A percentile compares a stretch with the other conserved stretches of the same genome.
phyloP scores from a whole-genome alignment of 2,888 invertebrate species.

The Drosophila glabriapex region DNA sequence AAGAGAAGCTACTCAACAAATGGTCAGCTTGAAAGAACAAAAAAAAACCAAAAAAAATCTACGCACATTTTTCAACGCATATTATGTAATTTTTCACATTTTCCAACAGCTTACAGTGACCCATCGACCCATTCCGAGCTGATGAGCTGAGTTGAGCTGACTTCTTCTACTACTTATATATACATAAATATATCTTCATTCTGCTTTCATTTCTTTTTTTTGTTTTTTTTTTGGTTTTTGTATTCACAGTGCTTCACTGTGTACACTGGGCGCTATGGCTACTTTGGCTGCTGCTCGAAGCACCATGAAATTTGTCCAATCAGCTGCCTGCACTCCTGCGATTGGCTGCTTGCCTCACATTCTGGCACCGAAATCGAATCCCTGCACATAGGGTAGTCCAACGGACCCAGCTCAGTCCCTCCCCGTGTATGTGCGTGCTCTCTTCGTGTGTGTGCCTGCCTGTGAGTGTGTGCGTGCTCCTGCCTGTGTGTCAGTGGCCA shows the following conservation, averaged over 20 bases:
- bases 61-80: conserved; percentile 79
- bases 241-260: conserved; percentile 9
- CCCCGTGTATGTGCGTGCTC: conserved; percentile 18
- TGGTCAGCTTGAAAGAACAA: conserved; percentile 42
- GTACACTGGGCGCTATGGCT: conserved; percentile 24
- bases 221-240: neutral
- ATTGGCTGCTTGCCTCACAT: conserved; percentile 70
- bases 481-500: conserved; percentile 36
- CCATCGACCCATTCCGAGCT: conserved; percentile 35
- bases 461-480: conserved; percentile 6
- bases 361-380: conserved; percentile 82
- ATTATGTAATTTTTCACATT: conserved; percentile 78
- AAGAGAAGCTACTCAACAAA: conserved; percentile 52
- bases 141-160: conserved; percentile 18
- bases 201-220: conserved; percentile 2
- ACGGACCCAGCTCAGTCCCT: conserved; percentile 27
- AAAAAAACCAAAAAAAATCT: conserved; percentile 68
- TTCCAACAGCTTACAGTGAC: conserved; percentile 50
- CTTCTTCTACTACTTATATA: conserved; percentile 18
- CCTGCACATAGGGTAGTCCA: conserved; percentile 50
- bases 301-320: conserved; percentile 75
- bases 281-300: conserved; percentile 44
- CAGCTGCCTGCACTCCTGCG: conserved; percentile 76
- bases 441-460: conserved; percentile 3
- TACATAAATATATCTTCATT: conserved; percentile 1